Evolutionary conservation across 2,888 invertebrate genomes (phyloP), one percentile per base, ranked within the genome.

Genomic region (Alcis repandata): DNA sequence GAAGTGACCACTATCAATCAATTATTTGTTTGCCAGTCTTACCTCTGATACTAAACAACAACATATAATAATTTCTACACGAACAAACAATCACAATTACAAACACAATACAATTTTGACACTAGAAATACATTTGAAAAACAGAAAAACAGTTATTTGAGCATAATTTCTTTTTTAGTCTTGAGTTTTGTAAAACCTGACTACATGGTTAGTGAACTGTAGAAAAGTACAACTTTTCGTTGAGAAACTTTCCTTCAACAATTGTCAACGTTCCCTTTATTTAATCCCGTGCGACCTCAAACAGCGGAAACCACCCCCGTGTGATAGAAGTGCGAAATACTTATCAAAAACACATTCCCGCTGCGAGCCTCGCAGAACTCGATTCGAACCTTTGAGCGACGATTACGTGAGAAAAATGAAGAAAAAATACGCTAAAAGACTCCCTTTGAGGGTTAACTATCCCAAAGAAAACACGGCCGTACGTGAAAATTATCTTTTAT

Each of bases 351-450:
- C 60, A 53, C 60, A 66, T 64, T 48, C 61, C 67, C 68, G 60
- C 70, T 71, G 71, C 15, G 51, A 58, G 15, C 33, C 33, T 3
- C 52, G 27, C 57, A 58, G 64, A 67, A 59, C 40, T 56, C 69
- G 64, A 68, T 66, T 68, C 48, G 45, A 56, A 33, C 20, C 53
- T 58, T 57, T 53, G 56, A 38, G 51, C 40, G 33, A 68, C 69
- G 61, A 68, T 71, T 66, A 69, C 67, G 63, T 49, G 19, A 17
- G 53, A 63, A 70, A 70, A 70, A 69, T 58, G 27, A 61, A 66
- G 52, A 59, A 59, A 64, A 63, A 61, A 9, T 38, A 19, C 46
- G n/a, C 36, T n/a, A 48, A n/a, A n/a, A n/a, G n/a, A n/a, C n/a
- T n/a, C n/a, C 57, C 38, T 66, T 64, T 63, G 59, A 63, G 57